Evolutionary conservation across 1,140 invertebrate genomes (phyloP).

Genomic region (Drosophila pseudoobscura): DNA sequence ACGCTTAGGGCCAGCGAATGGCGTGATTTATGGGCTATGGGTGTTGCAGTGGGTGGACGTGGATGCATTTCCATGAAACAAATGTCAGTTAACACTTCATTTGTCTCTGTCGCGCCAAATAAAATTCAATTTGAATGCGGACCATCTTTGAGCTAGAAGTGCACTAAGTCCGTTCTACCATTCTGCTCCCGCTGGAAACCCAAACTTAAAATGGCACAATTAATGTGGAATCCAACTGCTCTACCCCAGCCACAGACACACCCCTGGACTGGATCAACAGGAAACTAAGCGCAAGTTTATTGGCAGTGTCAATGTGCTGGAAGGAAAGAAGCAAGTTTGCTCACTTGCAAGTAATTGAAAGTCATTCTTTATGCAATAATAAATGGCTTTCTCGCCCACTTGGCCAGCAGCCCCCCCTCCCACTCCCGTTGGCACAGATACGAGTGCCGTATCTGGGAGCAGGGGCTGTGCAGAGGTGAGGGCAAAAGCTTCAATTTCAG

Average conservation of each 20-base stretch:
- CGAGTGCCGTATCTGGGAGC: conserved; percentile 5
- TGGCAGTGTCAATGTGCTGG: conserved; percentile 79
- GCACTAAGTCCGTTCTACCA: neutral
- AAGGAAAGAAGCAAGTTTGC: conserved; percentile 66
- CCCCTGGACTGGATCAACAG: no score
- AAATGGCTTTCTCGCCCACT: conserved; percentile 79
- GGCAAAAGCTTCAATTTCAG: conserved; percentile 72
- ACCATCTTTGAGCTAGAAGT: conserved; percentile 40
- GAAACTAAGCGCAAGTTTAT: conserved; percentile 69
- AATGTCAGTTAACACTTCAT: conserved; percentile 79
- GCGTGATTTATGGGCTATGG: conserved; percentile 67
- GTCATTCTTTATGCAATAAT: conserved; percentile 82
- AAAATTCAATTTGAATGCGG: conserved; percentile 72
- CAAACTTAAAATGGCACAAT: conserved; percentile 67
- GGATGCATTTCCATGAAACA: conserved; percentile 56
- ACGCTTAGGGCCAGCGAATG: conserved; percentile 61
- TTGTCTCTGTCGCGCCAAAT: conserved; percentile 72
- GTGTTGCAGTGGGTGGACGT: conserved; percentile 1
- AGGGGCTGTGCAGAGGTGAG: no score
- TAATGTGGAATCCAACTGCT: conserved; percentile 65
- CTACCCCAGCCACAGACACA: conserved; percentile 1
- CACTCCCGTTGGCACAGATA: no score
- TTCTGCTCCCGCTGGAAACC: conserved; percentile 9
- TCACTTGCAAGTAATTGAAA: conserved; percentile 81
- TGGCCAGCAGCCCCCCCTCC: conserved; percentile 38